Percentiles rank a stretch among this genome's conserved stretches.
Conservation (phyloP, 2,797 vertebrate genomes). For the Pantherophis alleghaniensis region DNA sequence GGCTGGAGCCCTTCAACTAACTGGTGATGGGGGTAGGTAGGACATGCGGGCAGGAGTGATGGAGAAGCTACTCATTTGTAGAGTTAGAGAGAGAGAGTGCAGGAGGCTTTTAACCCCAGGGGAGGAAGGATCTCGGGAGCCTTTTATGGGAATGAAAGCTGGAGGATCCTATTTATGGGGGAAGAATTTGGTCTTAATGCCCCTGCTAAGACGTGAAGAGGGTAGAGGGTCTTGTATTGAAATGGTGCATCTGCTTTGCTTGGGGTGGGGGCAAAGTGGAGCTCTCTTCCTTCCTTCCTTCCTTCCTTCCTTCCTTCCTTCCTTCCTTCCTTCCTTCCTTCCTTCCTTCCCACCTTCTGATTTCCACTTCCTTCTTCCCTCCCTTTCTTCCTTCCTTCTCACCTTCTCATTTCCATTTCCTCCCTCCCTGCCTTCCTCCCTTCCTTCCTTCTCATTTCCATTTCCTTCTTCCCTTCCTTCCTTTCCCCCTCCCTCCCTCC, state of each 20-base stretch:
- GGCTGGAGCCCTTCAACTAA: not conserved
- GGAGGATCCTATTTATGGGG: conserved; percentile 36
- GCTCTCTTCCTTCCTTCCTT: not conserved
- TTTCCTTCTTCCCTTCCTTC: not conserved
- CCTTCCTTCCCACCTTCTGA: too few species aligned
- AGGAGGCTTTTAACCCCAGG: not conserved
- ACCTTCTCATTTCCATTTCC: too few species aligned
- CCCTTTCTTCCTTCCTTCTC: too few species aligned
- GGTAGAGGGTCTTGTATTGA: not conserved
- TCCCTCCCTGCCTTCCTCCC: not conserved
- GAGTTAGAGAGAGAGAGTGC: not conserved
- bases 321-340: too few species aligned
- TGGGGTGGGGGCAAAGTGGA: not conserved
- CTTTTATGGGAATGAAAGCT: conserved; percentile 37
- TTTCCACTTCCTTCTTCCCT: too few species aligned
- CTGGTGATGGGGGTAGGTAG: not conserved
- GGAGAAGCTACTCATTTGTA: not conserved
- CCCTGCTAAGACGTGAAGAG: not conserved
- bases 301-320: too few species aligned
- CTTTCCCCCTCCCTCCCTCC: not conserved
- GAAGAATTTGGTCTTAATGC: not conserved
- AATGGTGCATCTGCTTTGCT: not conserved
- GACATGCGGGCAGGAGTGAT: not conserved
- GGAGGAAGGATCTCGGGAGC: not conserved
- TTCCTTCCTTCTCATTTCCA: not conserved